Conservation (phyloP, 2,797 vertebrate genomes). For the Macropodus opercularis region DNA sequence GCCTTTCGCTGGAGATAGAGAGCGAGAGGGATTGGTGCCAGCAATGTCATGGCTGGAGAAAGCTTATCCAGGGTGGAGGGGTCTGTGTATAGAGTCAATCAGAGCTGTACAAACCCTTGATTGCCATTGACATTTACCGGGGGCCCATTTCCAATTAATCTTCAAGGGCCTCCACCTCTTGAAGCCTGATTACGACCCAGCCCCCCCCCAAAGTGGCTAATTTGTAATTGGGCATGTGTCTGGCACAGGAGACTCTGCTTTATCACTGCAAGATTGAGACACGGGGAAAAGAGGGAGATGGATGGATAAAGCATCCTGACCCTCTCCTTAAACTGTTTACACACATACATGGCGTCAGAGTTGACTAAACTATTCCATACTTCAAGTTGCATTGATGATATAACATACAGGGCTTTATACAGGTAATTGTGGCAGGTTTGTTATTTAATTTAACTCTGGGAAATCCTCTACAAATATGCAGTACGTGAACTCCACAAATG, state of each 20-base stretch:
- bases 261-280: constrained; percentile 75
- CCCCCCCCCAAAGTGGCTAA: constrained; percentile 82
- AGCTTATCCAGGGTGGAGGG: constrained; percentile 75
- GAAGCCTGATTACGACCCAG: constrained; percentile 82
- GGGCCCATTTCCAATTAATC: constrained; percentile 87
- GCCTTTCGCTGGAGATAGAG: constrained; percentile 58
- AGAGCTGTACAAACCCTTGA: constrained; percentile 80
- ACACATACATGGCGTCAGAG: constrained; percentile 12
- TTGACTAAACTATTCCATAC: not conserved
- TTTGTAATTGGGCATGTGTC: constrained; percentile 84
- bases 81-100: constrained; percentile 82
- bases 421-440: too few species aligned
- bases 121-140: constrained; percentile 86
- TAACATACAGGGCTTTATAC: too few species aligned
- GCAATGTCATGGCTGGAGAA: constrained; percentile 74
- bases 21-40: constrained; percentile 65
- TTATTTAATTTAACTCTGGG: not conserved
- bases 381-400: too few species aligned
- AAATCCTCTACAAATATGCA: not conserved
- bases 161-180: constrained; percentile 85
- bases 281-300: constrained; percentile 42
- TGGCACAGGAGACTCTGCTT: constrained; percentile 68
- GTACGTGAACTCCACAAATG: not conserved
- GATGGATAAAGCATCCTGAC: constrained; percentile 33
- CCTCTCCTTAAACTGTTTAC: constrained; percentile 30